A percentile compares a stretch with the other conserved stretches of the same genome.
These are phyloP conservation scores for Maniola hyperantus DNA, from an alignment of 2,888 invertebrate genomes.

Conservation along the genomic window DNA sequence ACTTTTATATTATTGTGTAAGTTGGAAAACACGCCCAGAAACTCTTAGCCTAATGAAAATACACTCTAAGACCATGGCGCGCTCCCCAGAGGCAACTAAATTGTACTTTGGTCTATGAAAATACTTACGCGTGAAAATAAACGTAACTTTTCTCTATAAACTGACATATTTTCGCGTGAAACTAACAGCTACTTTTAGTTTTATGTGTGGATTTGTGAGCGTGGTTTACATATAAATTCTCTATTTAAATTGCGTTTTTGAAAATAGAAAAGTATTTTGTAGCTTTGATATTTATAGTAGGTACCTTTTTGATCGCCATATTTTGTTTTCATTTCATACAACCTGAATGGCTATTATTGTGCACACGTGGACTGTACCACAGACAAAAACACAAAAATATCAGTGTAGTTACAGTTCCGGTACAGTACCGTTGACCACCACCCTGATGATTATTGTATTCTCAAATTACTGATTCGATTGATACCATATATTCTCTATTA, in stretches of 20 bases:
- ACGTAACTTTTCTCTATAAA: constrained; percentile 17
- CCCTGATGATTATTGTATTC: too few relatives aligned
- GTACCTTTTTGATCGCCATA: too few relatives aligned
- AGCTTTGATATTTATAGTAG: neutral
- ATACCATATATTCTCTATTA: too few relatives aligned
- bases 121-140: constrained; percentile 17
- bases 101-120: constrained; percentile 16
- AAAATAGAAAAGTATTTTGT: neutral
- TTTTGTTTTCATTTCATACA: too few relatives aligned
- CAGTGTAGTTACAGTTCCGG: too few relatives aligned
- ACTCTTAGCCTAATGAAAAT: constrained; percentile 50
- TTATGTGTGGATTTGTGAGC: constrained; percentile 9
- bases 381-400: too few relatives aligned
- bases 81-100: constrained; percentile 25
- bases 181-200: neutral
- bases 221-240: neutral
- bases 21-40: constrained; percentile 39
- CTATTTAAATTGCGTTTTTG: neutral
- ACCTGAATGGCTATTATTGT: too few relatives aligned
- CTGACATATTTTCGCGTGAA: constrained; percentile 1
- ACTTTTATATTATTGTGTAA: constrained; percentile 27
- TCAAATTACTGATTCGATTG: too few relatives aligned
- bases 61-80: constrained; percentile 24
- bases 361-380: too few relatives aligned
- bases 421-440: too few relatives aligned